Conservation (phyloP, 2,888 invertebrate species). For the Agriotes lineatus region DNA sequence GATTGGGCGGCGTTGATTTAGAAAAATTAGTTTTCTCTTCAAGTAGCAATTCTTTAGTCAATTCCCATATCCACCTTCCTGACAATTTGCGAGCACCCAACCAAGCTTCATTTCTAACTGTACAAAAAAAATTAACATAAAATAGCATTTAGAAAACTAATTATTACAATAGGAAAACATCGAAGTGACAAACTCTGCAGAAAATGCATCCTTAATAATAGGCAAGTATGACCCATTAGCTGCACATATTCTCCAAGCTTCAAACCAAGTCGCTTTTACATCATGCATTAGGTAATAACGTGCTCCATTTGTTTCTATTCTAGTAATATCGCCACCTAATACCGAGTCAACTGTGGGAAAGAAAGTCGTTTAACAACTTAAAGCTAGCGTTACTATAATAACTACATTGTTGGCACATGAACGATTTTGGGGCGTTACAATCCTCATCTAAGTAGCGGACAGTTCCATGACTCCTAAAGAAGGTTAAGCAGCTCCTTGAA, state of each 20-base stretch:
- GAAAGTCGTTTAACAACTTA: neutral
- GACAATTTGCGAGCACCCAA: conserved; percentile 3
- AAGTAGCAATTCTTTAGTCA: neutral
- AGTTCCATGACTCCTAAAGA: neutral
- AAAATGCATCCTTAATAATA: neutral
- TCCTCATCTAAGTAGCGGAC: neutral
- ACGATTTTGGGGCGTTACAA: neutral
- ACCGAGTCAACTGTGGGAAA: neutral
- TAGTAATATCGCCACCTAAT: neutral
- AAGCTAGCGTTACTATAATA: too few relatives aligned
- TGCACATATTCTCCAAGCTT: conserved; percentile 8
- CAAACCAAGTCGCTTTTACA: neutral
- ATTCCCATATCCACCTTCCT: conserved; percentile 2
- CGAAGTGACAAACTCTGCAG: neutral
- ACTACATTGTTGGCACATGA: conserved; percentile 5
- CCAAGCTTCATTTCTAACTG: neutral
- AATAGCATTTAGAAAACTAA: neutral
- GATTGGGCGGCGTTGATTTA: neutral
- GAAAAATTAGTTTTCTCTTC: neutral
- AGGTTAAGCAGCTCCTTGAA: neutral
- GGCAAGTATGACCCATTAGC: conserved; percentile 11
- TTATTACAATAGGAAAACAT: neutral
- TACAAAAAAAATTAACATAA: neutral
- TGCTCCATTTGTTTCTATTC: neutral
- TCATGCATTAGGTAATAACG: neutral